Evolutionary conservation across 2,888 invertebrate species (phyloP).

Genomic region (Disparrhopalites patrizii): DNA sequence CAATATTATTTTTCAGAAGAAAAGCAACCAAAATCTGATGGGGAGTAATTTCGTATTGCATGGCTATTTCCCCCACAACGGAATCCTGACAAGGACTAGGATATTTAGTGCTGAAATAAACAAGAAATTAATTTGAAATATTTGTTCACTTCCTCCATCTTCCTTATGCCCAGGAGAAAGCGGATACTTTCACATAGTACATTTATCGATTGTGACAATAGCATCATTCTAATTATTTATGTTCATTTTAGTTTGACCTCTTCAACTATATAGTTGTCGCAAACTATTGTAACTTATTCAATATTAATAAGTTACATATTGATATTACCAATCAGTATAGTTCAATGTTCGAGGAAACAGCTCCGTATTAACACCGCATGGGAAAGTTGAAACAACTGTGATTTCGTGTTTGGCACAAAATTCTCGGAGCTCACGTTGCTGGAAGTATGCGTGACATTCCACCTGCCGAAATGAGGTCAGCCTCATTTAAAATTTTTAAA

Average conservation of each 20-base stretch:
- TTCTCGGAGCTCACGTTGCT: conserved; percentile 62
- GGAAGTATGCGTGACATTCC: conserved; percentile 72
- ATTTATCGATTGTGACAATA: too few relatives aligned
- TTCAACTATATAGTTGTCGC: too few relatives aligned
- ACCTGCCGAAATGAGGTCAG: conserved; percentile 51
- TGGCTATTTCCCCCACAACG: background rate
- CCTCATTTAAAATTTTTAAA: background rate
- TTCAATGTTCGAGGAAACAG: background rate
- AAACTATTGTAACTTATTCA: too few relatives aligned
- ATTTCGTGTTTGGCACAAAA: conserved; percentile 64
- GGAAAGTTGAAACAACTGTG: conserved; percentile 71
- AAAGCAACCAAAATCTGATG: conserved; percentile 2
- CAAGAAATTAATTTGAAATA: background rate
- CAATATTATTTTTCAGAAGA: background rate
- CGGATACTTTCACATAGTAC: too few relatives aligned
- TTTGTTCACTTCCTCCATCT: background rate
- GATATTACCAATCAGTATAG: background rate
- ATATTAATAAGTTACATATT: background rate
- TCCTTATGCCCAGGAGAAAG: background rate
- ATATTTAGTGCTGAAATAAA: too few relatives aligned
- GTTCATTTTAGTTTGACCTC: too few relatives aligned
- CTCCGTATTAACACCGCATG: conserved; percentile 53
- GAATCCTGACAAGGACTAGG: background rate
- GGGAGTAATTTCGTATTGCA: background rate
- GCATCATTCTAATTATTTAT: too few relatives aligned